Evolutionary conservation across 2,113 vertebrate species (phyloP).

Genomic region (Turdus rufiventris): DNA sequence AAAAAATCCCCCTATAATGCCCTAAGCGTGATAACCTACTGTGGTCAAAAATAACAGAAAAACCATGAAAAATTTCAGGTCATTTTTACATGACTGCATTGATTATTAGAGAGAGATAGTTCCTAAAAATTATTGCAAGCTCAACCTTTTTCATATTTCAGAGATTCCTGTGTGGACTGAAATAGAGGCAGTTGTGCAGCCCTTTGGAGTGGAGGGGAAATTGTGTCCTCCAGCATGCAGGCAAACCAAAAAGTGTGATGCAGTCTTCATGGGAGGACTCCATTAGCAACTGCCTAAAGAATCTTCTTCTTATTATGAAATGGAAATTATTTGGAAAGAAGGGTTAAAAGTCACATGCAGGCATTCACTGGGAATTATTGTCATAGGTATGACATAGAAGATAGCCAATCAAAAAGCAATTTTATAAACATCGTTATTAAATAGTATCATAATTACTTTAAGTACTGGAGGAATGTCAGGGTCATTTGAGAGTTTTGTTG

Average conservation of each 20-base stretch:
- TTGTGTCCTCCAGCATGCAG: background rate
- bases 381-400: conserved; percentile 71
- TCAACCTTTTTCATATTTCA: background rate
- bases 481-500: conserved; percentile 73
- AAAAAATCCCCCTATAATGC: background rate
- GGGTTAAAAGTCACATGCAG: conserved; percentile 63
- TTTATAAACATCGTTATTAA: conserved; percentile 83
- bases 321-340: conserved; percentile 72
- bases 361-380: conserved; percentile 70
- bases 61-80: background rate
- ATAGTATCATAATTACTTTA: conserved; percentile 80
- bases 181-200: background rate
- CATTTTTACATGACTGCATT: background rate
- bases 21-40: background rate
- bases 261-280: background rate
- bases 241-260: background rate
- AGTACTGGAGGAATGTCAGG: conserved; percentile 77
- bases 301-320: conserved; percentile 40
- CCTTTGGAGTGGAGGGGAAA: background rate
- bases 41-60: background rate
- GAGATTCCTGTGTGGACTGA: background rate
- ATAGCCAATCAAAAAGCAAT: conserved; percentile 80
- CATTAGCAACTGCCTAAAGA: conserved; percentile 5
- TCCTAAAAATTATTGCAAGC: background rate
- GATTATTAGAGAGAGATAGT: background rate